Percentiles rank a stretch among this genome's conserved stretches.
Evolutionary conservation across 2,888 invertebrate species (phyloP).

Genomic region (Periphyllus acericola): DNA sequence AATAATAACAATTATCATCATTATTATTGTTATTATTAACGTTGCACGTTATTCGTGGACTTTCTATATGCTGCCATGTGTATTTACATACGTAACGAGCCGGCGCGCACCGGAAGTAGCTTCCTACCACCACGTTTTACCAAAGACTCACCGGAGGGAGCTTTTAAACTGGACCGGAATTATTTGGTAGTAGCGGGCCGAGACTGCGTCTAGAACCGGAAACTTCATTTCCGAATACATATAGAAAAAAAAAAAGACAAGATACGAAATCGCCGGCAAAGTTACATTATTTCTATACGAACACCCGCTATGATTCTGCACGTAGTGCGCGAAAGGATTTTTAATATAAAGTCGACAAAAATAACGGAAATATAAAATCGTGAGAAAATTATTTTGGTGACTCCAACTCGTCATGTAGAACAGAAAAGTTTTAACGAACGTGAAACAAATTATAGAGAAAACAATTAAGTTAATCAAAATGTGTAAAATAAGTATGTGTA

Average conservation of each 20-base stretch:
- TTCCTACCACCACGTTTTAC: background rate
- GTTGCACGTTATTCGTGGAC: background rate
- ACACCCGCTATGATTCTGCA: background rate
- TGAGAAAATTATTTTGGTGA: background rate
- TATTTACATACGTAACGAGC: slow-evolving; percentile 37
- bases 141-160: background rate
- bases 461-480: too few species aligned
- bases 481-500: too few species aligned
- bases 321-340: background rate
- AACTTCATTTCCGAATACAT: slow-evolving; percentile 42
- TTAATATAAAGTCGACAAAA: background rate
- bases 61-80: background rate
- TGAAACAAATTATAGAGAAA: too few species aligned
- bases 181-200: slow-evolving; percentile 28
- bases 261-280: slow-evolving; percentile 19
- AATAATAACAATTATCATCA: slow-evolving; percentile 1
- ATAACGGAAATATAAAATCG: background rate
- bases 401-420: too few species aligned
- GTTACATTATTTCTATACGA: slow-evolving; percentile 29
- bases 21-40: slow-evolving; percentile 26
- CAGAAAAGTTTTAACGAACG: too few species aligned
- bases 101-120: background rate
- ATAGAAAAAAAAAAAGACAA: slow-evolving; percentile 27
- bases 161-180: slow-evolving; percentile 43
- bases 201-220: slow-evolving; percentile 29